A percentile compares a stretch with the other conserved stretches of the same genome.
Conservation (phyloP, 2,797 vertebrate species). For the Todus mexicanus region DNA sequence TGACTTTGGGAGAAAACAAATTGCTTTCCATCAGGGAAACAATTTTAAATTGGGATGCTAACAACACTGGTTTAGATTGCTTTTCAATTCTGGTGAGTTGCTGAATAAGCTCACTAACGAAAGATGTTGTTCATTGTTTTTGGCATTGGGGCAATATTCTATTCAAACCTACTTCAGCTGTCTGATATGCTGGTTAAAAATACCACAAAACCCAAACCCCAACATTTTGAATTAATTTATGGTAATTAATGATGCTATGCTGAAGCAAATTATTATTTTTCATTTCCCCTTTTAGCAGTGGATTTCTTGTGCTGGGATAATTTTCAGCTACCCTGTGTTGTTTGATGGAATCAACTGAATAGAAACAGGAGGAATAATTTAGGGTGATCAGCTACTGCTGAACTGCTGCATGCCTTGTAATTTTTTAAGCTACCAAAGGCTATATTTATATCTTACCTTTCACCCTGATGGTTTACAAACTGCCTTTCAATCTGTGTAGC, state of each 20-base stretch:
- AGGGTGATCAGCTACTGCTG: neutral
- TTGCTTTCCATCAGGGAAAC: neutral
- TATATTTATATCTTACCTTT: neutral
- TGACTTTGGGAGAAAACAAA: neutral
- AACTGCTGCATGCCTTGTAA: neutral
- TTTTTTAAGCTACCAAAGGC: neutral
- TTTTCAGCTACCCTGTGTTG: neutral
- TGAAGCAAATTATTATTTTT: neutral
- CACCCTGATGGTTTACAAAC: neutral
- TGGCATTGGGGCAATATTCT: neutral
- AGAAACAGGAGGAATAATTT: neutral
- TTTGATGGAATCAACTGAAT: neutral
- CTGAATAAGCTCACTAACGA: neutral
- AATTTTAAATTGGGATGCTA: neutral
- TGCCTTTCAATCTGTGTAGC: neutral
- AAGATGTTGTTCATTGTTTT: neutral
- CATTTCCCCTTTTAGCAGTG: neutral
- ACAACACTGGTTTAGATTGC: neutral
- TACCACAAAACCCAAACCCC: neutral
- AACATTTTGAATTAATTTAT: neutral
- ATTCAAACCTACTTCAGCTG: neutral
- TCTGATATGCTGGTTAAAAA: neutral
- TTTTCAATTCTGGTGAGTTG: neutral
- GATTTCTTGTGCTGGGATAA: neutral
- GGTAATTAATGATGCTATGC: neutral